Conservation (phyloP, 2,113 vertebrate species). For the Ellobius talpinus region DNA sequence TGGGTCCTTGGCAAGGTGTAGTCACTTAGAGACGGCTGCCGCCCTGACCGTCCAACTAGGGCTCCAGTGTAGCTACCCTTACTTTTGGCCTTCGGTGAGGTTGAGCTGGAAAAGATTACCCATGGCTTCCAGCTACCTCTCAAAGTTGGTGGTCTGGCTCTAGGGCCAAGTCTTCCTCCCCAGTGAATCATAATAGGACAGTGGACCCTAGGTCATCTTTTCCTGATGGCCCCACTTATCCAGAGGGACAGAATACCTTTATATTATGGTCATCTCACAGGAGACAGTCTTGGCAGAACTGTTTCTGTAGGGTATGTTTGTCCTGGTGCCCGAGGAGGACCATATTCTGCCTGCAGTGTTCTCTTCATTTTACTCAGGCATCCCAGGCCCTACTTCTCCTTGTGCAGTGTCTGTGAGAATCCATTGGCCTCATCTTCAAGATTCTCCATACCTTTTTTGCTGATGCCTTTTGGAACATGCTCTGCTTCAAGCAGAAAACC, state of each 20-base stretch:
- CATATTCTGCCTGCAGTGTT: neutral
- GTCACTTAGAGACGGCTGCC: neutral
- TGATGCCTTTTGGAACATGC: neutral
- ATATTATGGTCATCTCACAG: neutral
- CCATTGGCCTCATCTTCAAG: no score
- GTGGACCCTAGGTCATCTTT: neutral
- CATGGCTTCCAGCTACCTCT: neutral
- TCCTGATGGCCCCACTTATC: neutral
- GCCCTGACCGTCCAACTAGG: neutral
- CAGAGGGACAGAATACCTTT: neutral
- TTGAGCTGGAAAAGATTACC: neutral
- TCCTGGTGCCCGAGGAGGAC: neutral
- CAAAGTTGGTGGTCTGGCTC: neutral
- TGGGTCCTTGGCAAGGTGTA: neutral
- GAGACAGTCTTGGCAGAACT: neutral
- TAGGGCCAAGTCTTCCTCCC: neutral
- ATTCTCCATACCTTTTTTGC: neutral
- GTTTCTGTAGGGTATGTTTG: neutral
- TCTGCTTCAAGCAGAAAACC: neutral
- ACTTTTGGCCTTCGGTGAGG: neutral
- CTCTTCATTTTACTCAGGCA: neutral
- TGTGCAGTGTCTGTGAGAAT: neutral
- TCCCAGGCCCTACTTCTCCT: neutral
- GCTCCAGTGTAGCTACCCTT: neutral
- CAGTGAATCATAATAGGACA: neutral